Evolutionary conservation across 2,797 vertebrate genomes (phyloP).

Genomic region (Dicrostonyx torquatus): DNA sequence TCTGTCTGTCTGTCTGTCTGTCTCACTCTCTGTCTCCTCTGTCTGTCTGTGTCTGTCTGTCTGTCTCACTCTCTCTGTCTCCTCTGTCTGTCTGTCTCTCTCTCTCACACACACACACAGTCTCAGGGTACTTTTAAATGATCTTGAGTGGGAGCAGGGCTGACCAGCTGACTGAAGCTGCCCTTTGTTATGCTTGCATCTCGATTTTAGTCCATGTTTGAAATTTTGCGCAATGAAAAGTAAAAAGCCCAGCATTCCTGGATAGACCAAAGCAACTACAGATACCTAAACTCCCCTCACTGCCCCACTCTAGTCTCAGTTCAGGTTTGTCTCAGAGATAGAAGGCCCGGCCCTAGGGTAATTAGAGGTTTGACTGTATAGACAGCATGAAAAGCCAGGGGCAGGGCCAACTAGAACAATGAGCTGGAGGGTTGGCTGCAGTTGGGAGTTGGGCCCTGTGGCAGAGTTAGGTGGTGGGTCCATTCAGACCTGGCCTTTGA

Average conservation of each 20-base stretch:
- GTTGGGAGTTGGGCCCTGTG: background rate
- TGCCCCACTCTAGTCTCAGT: background rate
- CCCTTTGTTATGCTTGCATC: background rate
- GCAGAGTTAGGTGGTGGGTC: background rate
- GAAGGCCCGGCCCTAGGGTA: background rate
- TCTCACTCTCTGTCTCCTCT: background rate
- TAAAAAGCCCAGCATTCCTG: background rate
- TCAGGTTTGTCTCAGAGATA: background rate
- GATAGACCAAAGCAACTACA: background rate
- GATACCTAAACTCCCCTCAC: background rate
- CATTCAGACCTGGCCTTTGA: background rate
- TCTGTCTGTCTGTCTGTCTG: background rate
- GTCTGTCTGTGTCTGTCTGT: background rate
- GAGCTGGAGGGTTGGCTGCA: background rate
- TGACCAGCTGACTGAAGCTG: background rate
- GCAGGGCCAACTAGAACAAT: too few species aligned
- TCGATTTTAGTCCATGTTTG: background rate
- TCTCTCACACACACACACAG: background rate
- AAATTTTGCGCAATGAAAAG: background rate
- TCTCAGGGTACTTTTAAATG: slow-evolving; percentile 23
- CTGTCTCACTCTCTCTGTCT: too few species aligned
- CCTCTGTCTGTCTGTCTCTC: too few species aligned
- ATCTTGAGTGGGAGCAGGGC: background rate
- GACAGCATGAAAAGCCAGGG: background rate
- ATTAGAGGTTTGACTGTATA: background rate